Base-by-base conservation (phyloP, 2,113 vertebrate genomes). In the Litocranius walleri region DNA sequence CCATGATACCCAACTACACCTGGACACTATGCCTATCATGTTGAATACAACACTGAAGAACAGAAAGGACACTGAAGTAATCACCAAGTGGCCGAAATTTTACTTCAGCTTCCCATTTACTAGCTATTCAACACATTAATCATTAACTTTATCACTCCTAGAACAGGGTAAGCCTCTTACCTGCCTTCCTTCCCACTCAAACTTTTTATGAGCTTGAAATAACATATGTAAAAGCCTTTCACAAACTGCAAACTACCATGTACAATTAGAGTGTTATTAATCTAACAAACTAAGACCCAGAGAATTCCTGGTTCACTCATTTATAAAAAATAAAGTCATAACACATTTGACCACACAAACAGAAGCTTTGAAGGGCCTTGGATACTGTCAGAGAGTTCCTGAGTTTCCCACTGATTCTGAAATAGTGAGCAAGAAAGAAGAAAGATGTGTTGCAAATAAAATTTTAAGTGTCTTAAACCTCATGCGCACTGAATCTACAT, bases 191-290 rank as follows among this genome's bases (percentile, higher is more conserved):
- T 91, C 61, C 27, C 25, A 82, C 6, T 80, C 29, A 77, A 86
- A 94, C 67, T 27, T 94, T 91, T 81, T 90, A 91, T 57, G 25
- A 93, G 33, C 85, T 14, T 96, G 45, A 90, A 94, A 96, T 89
- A 94, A 85, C 17, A 7, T 64, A 83, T 40, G 27, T 13, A 84
- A 95, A 92, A 96, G 12, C 7, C 29, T 93, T 97, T 91, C 27
- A 4, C 27, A 59, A 91, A 91, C 40, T 95, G 3, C 88, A 77
- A 96, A 83, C 21, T 77, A 67, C 21, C 77, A 74, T 43, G 30
- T 83, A 78, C 48, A 83, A 90, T 87, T 54, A 96, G 25, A 90
- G 21, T 8, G 92, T 88, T 62, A 74, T 64, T 87, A 90, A 93
- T 30, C 33, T 95, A 96, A 91, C 54, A 83, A 77, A 85, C 33